Evolutionary conservation across 2,888 invertebrate species (phyloP), one percentile per base, ranked within the genome.

Genomic region (Diloba caeruleocephala): DNA sequence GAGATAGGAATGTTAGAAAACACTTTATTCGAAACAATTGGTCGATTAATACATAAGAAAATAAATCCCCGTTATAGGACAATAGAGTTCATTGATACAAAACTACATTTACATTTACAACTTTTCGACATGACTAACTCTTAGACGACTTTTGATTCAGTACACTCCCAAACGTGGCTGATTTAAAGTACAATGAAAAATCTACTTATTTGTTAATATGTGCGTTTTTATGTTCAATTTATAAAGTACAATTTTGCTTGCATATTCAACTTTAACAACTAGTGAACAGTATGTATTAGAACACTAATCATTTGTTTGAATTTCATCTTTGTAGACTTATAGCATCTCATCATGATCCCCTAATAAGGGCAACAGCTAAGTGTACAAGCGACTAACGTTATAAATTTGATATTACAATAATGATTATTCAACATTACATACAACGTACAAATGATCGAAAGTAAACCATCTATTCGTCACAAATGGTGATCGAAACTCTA

Each of bases 201-300:
- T 77, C 80, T 83, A 88, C 81, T 79, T 82, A 85, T 74, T 78
- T 77, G 65, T 76, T 73, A 80, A 76, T 78, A 84, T 90, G 90
- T 91, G 92, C 92, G 90, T 88, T 85, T 84, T 62, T 79, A 81
- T 76, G 73, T 79, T 76, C 68, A 71, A 76, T 82, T 85, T 82
- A 83, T 80, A 85, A 87, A 84, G 83, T 88, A 88, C 85, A 85
- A 84, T 21, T 85, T 82, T 63, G 83, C 64, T 68, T 71, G 67
- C 69, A 69, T 72, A 75, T 79, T 75, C 74, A 78, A 78, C 78
- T 79, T 78, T 73, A 81, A 81, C 76, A 81, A 79, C 84, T 84
- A 84, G 77, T 81, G 73, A 84, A 81, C 82, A 76, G 77, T 73
- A 74, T 74, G 44, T 42, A 44, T 63, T 33, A 41, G 53, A 49